Conservation (phyloP, 1,140 invertebrate genomes). For the Pentalonia nigronervosa region DNA sequence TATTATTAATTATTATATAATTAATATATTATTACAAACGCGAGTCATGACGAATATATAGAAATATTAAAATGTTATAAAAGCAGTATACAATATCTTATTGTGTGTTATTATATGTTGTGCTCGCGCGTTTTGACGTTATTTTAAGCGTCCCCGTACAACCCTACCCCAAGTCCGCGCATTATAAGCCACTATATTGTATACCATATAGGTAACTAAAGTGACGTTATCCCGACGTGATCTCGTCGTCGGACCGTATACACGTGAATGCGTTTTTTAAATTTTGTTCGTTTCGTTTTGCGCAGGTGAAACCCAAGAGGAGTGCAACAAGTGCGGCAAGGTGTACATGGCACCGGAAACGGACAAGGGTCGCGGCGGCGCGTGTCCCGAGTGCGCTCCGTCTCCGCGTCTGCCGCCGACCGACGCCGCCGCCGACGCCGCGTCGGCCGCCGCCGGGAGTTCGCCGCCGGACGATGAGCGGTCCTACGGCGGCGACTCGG, state of each 20-base stretch:
- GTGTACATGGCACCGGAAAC: slow-evolving; percentile 48
- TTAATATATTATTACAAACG: too few relatives aligned
- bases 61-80: neutral
- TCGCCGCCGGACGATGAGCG: neutral
- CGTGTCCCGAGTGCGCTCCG: slow-evolving; percentile 29
- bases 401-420: neutral
- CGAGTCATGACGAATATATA: neutral
- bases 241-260: neutral
- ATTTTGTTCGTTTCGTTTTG: neutral
- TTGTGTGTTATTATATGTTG: neutral
- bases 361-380: slow-evolving; percentile 42
- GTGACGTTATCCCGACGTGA: neutral
- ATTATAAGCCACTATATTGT: neutral
- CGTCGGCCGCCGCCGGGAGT: neutral
- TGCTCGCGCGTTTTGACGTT: neutral
- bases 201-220: neutral
- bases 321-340: slow-evolving; percentile 46
- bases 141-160: neutral
- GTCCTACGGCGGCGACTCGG: slow-evolving; percentile 30
- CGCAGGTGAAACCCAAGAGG: slow-evolving; percentile 43
- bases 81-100: neutral
- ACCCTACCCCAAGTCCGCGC: neutral
- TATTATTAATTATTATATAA: too few relatives aligned
- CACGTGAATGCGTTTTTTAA: neutral
- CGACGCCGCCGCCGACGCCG: neutral